phyloP scores from a whole-genome alignment of 2,113 vertebrate species.

The Protomyctophum bolini region DNA sequence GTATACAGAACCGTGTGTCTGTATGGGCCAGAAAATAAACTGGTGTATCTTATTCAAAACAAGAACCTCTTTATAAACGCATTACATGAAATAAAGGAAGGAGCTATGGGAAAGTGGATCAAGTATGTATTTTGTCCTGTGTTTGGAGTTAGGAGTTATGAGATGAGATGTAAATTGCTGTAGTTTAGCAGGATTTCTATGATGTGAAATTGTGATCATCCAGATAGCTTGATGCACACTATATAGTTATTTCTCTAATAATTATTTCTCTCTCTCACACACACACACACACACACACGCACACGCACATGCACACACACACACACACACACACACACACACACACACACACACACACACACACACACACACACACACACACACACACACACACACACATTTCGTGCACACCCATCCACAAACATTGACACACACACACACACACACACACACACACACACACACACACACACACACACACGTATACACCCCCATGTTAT shows the following conservation, averaged over 20 bases:
- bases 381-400: too few relatives aligned
- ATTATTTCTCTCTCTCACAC: not conserved
- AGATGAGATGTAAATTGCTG: not conserved
- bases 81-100: slow-evolving; percentile 44
- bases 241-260: not conserved
- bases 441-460: slow-evolving; percentile 1
- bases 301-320: too few relatives aligned
- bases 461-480: slow-evolving; percentile 19
- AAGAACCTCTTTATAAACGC: slow-evolving; percentile 41
- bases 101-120: slow-evolving; percentile 62
- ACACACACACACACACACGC: too few relatives aligned
- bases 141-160: slow-evolving; percentile 23
- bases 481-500: slow-evolving; percentile 31
- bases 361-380: too few relatives aligned
- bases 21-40: slow-evolving; percentile 46
- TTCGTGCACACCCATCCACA: too few relatives aligned
- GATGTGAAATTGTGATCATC: too few relatives aligned
- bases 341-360: too few relatives aligned
- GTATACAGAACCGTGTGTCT: slow-evolving; percentile 51
- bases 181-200: too few relatives aligned
- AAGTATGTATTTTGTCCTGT: slow-evolving; percentile 46
- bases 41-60: slow-evolving; percentile 57
- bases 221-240: too few relatives aligned
- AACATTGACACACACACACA: not conserved
- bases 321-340: too few relatives aligned